Conservation (phyloP, 1,140 invertebrate species). For the Hylaeus anthracinus region DNA sequence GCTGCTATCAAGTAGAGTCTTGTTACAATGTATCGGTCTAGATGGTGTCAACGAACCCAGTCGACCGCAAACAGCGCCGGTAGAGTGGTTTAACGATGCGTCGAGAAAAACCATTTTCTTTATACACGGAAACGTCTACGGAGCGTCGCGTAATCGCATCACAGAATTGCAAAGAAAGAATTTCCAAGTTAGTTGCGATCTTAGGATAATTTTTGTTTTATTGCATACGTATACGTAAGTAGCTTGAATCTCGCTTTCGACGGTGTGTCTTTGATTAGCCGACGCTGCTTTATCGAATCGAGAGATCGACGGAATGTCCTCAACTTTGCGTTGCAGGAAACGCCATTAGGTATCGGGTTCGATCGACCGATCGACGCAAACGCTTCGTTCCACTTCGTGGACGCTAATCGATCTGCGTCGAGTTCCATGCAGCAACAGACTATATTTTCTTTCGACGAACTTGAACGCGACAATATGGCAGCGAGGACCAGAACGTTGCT, state of each 20-base stretch:
- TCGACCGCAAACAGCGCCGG: no score
- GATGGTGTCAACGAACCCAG: no score
- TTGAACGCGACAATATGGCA: no score
- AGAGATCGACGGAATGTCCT: background rate
- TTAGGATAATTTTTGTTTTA: conserved; percentile 36
- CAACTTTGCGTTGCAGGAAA: conserved; percentile 51
- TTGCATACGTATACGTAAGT: background rate
- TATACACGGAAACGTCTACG: background rate
- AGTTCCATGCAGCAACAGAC: no score
- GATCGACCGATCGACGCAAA: background rate
- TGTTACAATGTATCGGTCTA: no score
- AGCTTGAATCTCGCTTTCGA: conserved; percentile 25
- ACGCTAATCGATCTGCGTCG: background rate
- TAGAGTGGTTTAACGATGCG: conserved; percentile 26
- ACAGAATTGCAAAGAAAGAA: conserved; percentile 17
- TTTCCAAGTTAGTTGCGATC: conserved; percentile 25
- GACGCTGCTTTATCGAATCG: background rate
- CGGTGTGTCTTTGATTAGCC: background rate
- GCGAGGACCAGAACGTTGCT: no score
- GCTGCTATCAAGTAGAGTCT: no score
- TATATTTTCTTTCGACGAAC: no score
- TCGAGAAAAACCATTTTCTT: background rate
- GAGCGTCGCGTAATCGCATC: background rate
- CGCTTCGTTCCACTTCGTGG: background rate
- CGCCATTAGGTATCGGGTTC: conserved; percentile 50